Base-by-base conservation (phyloP, 2,797 vertebrate genomes). In the Sebastes matsubarae region DNA sequence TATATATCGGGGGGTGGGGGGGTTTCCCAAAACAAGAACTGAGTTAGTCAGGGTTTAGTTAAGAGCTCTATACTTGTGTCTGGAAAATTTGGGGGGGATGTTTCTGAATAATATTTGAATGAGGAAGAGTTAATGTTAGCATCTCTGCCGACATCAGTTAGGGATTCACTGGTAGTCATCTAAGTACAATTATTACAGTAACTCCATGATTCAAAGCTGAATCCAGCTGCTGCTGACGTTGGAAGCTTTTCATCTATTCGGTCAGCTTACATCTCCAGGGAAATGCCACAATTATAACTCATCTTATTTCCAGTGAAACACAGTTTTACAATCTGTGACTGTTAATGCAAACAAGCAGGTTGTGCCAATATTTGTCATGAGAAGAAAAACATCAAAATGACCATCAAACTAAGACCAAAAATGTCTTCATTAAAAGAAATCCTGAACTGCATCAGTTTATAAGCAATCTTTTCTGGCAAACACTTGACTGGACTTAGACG, bases 51-150 rank as follows among this genome's bases (percentile, higher is more conserved):
- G 10, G 11, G 4, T 64, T 30, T 52, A 60, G 18, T 61, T 63
- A 6, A 70, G 32, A 77, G 25, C 9, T 50, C 69, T 9, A 66
- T 2, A 27, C 25, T 24, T 25, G 13, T n/a, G n/a, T 36, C 20
- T 78, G 77, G 69, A 68, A 63, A 24, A 4, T n/a, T 54, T 55
- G 8, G 4, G 5, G n/a, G 29, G 22, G 27, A 52, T 68, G 57
- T 78, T 78, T 83, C 16, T 79, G 77, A 84, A 71, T 81, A 79
- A 85, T 72, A 61, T 32, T 54, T 77, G 24, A 68, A 83, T 16
- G 18, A 68, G 67, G 52, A 30, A 27, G 61, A 55, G 70, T 64
- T 50, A 59, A 81, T 69, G 50, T 79, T 12, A 20, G 24, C 34
- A 18, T 75, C 50, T 78, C 24, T 38, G 58, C 38, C 46, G 63